Evolutionary conservation across 2,888 invertebrate genomes (phyloP).

Genomic region (Sturmia bella): DNA sequence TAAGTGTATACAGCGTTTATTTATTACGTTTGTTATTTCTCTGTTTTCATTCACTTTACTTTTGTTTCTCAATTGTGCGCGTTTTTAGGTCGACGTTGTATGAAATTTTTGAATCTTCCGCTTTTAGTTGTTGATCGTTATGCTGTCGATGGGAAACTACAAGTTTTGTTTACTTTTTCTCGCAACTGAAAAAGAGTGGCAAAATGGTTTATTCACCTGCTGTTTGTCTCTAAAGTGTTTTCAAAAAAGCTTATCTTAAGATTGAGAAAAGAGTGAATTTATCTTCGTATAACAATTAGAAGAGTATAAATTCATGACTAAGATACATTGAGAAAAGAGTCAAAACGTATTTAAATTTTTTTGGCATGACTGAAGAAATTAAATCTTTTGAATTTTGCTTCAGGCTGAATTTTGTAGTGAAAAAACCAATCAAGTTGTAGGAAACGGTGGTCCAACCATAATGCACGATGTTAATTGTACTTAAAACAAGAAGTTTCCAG

Average conservation of each 20-base stretch:
- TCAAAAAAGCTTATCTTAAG: conserved; percentile 4
- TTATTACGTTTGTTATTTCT: conserved; percentile 30
- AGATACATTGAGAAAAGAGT: too few relatives aligned
- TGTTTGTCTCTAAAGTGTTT: conserved; percentile 20
- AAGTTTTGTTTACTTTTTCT: conserved; percentile 21
- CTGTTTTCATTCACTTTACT: conserved; percentile 18
- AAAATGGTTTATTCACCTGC: not conserved
- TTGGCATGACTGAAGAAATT: too few relatives aligned
- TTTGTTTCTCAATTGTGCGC: conserved; percentile 51
- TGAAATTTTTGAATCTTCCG: conserved; percentile 42
- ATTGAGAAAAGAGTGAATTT: conserved; percentile 5
- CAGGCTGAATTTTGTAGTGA: too few relatives aligned
- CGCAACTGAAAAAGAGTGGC: not conserved
- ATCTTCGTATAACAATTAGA: too few relatives aligned
- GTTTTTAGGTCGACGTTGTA: conserved; percentile 60
- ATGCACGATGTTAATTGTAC: too few relatives aligned
- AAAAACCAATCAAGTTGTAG: too few relatives aligned
- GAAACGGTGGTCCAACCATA: too few relatives aligned
- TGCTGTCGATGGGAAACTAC: conserved; percentile 46
- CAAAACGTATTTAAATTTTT: too few relatives aligned
- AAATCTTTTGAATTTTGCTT: too few relatives aligned
- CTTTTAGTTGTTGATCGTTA: conserved; percentile 50
- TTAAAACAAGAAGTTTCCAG: too few relatives aligned
- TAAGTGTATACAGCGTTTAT: not conserved
- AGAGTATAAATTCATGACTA: too few relatives aligned